These are phyloP conservation scores for Cuniculus paca DNA, from an alignment of 2,797 vertebrate species.

Conservation along the genomic window DNA sequence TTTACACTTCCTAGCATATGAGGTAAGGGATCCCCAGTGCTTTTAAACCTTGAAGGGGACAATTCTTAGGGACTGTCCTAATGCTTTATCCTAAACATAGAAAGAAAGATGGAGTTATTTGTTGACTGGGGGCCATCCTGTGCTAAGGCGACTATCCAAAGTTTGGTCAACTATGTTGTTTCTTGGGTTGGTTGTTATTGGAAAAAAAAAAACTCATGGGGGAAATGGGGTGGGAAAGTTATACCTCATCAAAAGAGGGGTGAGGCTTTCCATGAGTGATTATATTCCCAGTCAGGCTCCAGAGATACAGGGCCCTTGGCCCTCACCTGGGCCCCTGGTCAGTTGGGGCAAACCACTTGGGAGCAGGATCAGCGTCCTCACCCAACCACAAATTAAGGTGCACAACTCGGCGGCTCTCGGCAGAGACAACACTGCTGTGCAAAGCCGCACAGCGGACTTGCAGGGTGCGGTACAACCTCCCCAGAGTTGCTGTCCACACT, in stretches of 20 bases:
- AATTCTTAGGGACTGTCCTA: no score
- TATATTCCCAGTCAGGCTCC: not conserved
- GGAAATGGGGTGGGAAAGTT: no score
- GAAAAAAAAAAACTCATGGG: no score
- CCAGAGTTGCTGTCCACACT: no score
- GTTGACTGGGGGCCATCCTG: not conserved
- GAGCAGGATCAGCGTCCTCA: not conserved
- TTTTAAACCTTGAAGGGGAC: not conserved
- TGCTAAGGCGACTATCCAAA: not conserved
- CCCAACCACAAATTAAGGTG: not conserved
- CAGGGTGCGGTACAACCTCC: not conserved
- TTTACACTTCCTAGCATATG: not conserved
- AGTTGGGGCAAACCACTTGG: no score
- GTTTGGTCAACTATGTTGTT: not conserved
- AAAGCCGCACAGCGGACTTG: no score
- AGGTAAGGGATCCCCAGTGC: not conserved
- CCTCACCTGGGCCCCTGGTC: not conserved
- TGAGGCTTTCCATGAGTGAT: not conserved
- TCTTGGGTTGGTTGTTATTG: not conserved
- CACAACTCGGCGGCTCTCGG: no score
- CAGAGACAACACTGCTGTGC: fast-evolving
- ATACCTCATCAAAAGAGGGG: not conserved
- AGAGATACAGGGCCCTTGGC: not conserved
- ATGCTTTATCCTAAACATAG: not conserved
- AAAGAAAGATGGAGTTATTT: not conserved